Conservation (phyloP, 1,140 invertebrate species). For the Rhagoletis zephyria region DNA sequence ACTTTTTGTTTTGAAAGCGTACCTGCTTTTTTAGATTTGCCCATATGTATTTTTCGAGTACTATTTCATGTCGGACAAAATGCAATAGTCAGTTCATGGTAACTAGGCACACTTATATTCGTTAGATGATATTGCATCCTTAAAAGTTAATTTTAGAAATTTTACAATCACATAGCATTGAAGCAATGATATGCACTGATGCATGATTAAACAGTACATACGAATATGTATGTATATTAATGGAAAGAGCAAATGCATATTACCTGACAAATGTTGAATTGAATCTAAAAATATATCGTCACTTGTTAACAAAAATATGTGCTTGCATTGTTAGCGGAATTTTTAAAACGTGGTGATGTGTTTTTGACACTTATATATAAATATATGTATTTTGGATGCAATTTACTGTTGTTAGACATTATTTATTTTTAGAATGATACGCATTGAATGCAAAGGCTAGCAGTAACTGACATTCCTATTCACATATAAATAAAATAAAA, state of each 20-base stretch:
- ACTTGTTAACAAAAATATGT: neutral
- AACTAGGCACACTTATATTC: conserved; percentile 2
- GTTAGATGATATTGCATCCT: conserved; percentile 18
- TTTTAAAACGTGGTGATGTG: neutral
- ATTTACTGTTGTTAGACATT: neutral
- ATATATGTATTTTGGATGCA: neutral
- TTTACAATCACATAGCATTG: conserved; percentile 19
- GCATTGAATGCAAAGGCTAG: conserved; percentile 43
- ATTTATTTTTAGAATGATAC: conserved; percentile 3
- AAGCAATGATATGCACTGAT: neutral
- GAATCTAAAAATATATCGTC: too few relatives aligned
- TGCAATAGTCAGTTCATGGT: conserved; percentile 48
- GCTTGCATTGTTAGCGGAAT: neutral
- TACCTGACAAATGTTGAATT: neutral
- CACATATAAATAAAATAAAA: neutral
- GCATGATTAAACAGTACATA: too few relatives aligned
- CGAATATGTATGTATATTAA: too few relatives aligned
- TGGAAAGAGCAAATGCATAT: neutral
- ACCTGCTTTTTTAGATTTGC: too few relatives aligned
- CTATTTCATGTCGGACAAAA: conserved; percentile 41
- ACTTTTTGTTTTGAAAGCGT: too few relatives aligned
- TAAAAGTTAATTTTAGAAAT: neutral
- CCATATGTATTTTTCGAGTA: neutral
- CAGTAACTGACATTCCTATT: conserved; percentile 47
- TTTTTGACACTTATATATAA: neutral